phyloP scores from a whole-genome alignment of 2,888 invertebrate species.

The Proisotoma minuta region DNA sequence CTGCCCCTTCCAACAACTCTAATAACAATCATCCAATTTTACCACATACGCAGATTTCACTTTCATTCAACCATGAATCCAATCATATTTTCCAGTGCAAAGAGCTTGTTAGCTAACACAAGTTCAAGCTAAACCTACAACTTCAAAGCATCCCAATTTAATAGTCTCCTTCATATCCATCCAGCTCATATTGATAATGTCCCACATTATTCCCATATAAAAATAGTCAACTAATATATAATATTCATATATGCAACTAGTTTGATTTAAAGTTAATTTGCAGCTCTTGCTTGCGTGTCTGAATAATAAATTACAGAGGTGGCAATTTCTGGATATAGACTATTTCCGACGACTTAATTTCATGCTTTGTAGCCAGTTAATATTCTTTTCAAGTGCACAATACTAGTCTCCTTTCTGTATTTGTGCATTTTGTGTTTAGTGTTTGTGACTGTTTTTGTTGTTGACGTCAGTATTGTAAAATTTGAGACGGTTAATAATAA shows the following conservation, averaged over 20 bases:
- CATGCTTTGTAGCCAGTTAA: too few relatives aligned
- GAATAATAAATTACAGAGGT: neutral
- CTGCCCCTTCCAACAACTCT: neutral
- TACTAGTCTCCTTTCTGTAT: too few relatives aligned
- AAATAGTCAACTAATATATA: too few relatives aligned
- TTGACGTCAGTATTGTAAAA: slow-evolving; percentile 14
- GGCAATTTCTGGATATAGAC: too few relatives aligned
- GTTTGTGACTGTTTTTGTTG: neutral
- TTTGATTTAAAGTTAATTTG: neutral
- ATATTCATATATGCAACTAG: neutral
- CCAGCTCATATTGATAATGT: neutral
- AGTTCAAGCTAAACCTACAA: too few relatives aligned
- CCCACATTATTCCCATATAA: too few relatives aligned
- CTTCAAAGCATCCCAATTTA: neutral
- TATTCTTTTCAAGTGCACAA: too few relatives aligned
- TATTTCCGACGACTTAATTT: too few relatives aligned
- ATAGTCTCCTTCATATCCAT: neutral
- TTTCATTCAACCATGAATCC: neutral
- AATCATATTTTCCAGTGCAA: neutral
- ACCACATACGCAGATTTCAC: neutral
- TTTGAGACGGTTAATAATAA: slow-evolving; percentile 12
- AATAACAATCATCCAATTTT: neutral
- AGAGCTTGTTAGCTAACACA: too few relatives aligned
- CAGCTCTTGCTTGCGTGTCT: neutral
- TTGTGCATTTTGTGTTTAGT: too few relatives aligned